Evolutionary conservation across 2,797 vertebrate genomes (phyloP).

Genomic region (Hypotaenidia okinawae): DNA sequence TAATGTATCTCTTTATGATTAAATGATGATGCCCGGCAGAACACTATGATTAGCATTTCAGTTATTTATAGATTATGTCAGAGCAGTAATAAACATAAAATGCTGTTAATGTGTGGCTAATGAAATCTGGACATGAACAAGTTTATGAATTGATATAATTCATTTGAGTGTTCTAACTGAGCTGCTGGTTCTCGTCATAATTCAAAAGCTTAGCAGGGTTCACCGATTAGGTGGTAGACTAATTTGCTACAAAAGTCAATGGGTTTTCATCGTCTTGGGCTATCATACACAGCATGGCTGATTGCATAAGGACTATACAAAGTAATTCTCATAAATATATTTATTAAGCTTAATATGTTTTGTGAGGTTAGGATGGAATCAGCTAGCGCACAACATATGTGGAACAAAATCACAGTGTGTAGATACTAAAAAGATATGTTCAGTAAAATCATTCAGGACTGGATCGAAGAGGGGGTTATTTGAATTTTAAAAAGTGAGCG

Average conservation of each 20-base stretch:
- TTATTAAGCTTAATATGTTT: constrained; percentile 92
- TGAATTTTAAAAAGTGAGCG: constrained; percentile 63
- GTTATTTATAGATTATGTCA: constrained; percentile 99
- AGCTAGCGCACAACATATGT: constrained; percentile 77
- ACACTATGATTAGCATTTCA: constrained; percentile 89
- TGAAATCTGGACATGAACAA: constrained; percentile 98
- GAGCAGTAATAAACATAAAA: constrained; percentile 97
- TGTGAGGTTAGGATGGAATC: constrained; percentile 82
- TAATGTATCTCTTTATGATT: constrained; percentile 96
- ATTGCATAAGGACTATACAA: constrained; percentile 91
- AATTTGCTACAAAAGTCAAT: constrained; percentile 94
- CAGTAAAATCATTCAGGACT: constrained; percentile 59
- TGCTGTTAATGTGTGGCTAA: constrained; percentile 97
- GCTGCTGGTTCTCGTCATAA: constrained; percentile 88
- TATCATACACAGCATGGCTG: constrained; percentile 89
- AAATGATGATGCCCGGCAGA: constrained; percentile 88
- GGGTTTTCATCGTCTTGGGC: constrained; percentile 90
- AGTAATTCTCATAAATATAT: constrained; percentile 93
- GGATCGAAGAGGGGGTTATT: constrained; percentile 53
- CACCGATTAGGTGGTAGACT: constrained; percentile 91
- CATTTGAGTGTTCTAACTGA: constrained; percentile 87
- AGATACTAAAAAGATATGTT: constrained; percentile 70
- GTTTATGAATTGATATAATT: constrained; percentile 99
- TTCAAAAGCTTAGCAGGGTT: constrained; percentile 90
- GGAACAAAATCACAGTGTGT: constrained; percentile 72